Conservation (phyloP, 2,888 invertebrate genomes). For the Orthosia gothica region DNA sequence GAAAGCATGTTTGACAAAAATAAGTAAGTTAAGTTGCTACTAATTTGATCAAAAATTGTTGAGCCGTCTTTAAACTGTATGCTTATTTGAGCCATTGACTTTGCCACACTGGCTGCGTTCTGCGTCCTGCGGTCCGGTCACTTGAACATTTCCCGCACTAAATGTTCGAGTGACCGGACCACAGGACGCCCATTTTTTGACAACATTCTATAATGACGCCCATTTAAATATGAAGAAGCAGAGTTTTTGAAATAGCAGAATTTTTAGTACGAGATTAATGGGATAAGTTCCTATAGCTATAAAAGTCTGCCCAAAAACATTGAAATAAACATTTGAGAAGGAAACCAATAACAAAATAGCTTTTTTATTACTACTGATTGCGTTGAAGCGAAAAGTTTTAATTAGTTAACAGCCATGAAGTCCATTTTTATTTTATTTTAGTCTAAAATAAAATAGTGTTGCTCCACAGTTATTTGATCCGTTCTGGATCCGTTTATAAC, state of each 20-base stretch:
- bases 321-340: neutral
- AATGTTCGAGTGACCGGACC: too few relatives aligned
- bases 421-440: conserved; percentile 42
- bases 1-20: too few relatives aligned
- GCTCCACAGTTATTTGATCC: conserved; percentile 51
- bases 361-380: conserved; percentile 27
- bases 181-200: too few relatives aligned
- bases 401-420: conserved; percentile 37
- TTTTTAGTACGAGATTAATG: conserved; percentile 10
- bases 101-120: too few relatives aligned
- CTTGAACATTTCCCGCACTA: too few relatives aligned
- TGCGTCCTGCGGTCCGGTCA: too few relatives aligned
- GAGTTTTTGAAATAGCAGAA: neutral
- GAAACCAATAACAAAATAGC: conserved; percentile 19
- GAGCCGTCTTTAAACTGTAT: too few relatives aligned
- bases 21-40: too few relatives aligned
- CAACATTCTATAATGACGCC: neutral
- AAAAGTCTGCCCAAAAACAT: conserved; percentile 5
- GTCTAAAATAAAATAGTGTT: conserved; percentile 31
- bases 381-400: conserved; percentile 47
- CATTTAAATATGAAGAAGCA: neutral
- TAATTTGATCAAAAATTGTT: too few relatives aligned
- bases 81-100: too few relatives aligned
- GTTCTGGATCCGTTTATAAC: conserved; percentile 27
- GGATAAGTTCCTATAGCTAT: neutral